Evolutionary conservation across 1,140 invertebrate species (phyloP).

Genomic region (Aphelenchoides fujianensis): DNA sequence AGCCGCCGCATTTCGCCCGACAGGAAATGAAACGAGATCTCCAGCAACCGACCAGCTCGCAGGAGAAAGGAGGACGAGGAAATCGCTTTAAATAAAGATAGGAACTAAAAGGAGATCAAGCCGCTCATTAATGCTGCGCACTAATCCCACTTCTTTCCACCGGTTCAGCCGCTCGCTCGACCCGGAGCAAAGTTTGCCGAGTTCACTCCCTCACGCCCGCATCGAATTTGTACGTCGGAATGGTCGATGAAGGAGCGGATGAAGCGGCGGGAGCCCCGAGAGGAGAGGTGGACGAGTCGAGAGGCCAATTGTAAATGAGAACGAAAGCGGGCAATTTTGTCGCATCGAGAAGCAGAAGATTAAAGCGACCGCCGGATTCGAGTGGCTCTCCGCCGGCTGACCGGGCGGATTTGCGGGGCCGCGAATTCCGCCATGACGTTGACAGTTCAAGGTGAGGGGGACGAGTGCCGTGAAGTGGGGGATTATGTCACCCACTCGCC

Average conservation of each 20-base stretch:
- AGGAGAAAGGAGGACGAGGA: no score
- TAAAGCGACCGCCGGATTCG: background rate
- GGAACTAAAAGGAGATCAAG: no score
- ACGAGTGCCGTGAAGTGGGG: no score
- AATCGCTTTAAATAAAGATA: no score
- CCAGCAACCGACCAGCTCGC: background rate
- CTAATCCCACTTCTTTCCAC: no score
- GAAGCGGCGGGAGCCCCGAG: background rate
- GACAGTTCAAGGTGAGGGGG: background rate
- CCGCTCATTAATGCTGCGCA: no score
- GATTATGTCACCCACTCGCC: no score
- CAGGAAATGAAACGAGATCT: constrained; percentile 21
- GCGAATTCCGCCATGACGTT: background rate
- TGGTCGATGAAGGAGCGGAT: background rate
- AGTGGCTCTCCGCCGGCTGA: background rate
- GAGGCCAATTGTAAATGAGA: background rate
- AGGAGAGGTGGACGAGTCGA: background rate
- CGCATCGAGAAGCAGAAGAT: background rate
- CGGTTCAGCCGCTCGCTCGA: no score
- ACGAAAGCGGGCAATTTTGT: background rate
- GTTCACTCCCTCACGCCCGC: no score
- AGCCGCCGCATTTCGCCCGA: no score
- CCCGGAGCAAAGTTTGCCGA: no score
- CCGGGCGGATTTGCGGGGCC: background rate
- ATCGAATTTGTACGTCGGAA: background rate